phyloP scores from a whole-genome alignment of 2,888 invertebrate genomes.

The Lepidocyrtinus sp. region DNA sequence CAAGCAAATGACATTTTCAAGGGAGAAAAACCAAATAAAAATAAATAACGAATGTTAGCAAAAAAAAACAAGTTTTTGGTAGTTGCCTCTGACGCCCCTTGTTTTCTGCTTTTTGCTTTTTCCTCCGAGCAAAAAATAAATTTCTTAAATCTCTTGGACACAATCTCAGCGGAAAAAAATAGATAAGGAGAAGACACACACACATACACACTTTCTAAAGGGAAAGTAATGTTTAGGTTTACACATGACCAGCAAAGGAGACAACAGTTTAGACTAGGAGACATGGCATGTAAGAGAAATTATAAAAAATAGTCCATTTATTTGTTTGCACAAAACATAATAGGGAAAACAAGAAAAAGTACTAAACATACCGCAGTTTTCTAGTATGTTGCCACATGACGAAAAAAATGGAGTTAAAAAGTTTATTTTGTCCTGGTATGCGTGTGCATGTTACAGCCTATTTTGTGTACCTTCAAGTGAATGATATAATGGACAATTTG shows the following conservation, averaged over 20 bases:
- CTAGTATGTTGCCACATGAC: too few relatives aligned
- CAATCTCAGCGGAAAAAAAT: constrained; percentile 55
- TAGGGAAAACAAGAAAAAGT: too few relatives aligned
- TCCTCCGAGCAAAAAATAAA: constrained; percentile 60
- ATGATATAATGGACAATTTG: constrained; percentile 22
- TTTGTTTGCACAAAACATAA: constrained; percentile 1
- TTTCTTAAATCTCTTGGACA: constrained; percentile 68
- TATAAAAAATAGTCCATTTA: constrained; percentile 7
- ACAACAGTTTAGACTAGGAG: constrained; percentile 4
- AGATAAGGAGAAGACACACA: constrained; percentile 29
- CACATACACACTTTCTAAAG: constrained; percentile 14
- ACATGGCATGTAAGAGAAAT: constrained; percentile 6
- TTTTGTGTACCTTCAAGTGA: constrained; percentile 1
- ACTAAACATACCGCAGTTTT: too few relatives aligned
- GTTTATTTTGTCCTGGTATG: too few relatives aligned
- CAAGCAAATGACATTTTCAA: constrained; percentile 1
- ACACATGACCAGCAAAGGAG: constrained; percentile 32
- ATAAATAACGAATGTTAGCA: constrained; percentile 65
- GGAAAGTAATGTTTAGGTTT: constrained; percentile 20
- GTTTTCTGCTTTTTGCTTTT: too few relatives aligned
- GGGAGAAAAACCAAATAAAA: constrained; percentile 65
- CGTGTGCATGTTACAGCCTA: background rate
- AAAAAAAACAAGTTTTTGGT: constrained; percentile 23
- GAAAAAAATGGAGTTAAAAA: too few relatives aligned
- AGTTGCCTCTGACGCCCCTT: background rate